Evolutionary conservation across 2,113 vertebrate species (phyloP).

Genomic region (Lucifuga dentata): DNA sequence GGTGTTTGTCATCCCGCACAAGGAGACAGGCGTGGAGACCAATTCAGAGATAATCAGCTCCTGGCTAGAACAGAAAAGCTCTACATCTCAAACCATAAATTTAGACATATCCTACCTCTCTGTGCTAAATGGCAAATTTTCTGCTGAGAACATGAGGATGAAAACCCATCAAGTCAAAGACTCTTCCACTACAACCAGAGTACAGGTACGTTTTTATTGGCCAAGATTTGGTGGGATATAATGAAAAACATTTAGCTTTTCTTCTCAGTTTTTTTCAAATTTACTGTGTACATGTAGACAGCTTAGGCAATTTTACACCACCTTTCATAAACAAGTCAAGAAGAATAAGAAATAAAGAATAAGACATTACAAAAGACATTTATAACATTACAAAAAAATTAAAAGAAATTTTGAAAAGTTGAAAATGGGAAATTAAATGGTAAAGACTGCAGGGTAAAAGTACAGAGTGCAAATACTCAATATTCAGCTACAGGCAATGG

Average conservation of each 20-base stretch:
- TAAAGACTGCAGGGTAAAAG: too few species aligned
- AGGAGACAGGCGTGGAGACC: slow-evolving; percentile 88
- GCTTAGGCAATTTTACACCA: too few species aligned
- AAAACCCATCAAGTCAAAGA: slow-evolving; percentile 90
- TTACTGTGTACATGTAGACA: too few species aligned
- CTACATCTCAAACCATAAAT: slow-evolving; percentile 86
- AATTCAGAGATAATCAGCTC: slow-evolving; percentile 89
- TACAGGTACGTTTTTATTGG: slow-evolving; percentile 73
- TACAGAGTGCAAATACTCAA: too few species aligned
- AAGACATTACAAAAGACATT: too few species aligned
- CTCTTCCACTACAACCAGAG: slow-evolving; percentile 83
- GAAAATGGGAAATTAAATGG: too few species aligned
- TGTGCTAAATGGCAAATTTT: slow-evolving; percentile 88
- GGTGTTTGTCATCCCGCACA: slow-evolving; percentile 88
- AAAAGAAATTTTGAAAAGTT: too few species aligned
- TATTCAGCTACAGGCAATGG: too few species aligned
- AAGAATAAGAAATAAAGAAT: too few species aligned
- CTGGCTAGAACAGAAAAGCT: slow-evolving; percentile 88
- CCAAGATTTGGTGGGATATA: background rate
- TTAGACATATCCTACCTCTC: slow-evolving; percentile 82
- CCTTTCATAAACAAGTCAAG: too few species aligned
- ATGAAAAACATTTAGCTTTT: background rate
- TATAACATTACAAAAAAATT: too few species aligned
- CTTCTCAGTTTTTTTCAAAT: too few species aligned
- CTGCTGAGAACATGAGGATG: slow-evolving; percentile 82